Conservation (phyloP, 1,140 invertebrate genomes). For the Adelges cooleyi region DNA sequence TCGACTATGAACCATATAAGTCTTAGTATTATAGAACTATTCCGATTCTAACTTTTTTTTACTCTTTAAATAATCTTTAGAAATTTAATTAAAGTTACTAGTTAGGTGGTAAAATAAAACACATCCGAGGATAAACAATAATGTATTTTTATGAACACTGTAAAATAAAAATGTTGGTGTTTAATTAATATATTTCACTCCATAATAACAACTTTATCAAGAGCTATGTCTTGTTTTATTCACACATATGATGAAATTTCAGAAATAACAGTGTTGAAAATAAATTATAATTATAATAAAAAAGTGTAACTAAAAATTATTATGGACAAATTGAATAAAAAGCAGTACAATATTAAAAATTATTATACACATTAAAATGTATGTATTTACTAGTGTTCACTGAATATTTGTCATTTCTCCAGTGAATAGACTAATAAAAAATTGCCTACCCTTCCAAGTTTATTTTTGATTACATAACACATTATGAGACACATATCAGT, state of each 20-base stretch:
- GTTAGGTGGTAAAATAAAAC: too few relatives aligned
- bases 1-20: too few relatives aligned
- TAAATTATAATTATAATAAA: conserved; percentile 6
- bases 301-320: conserved; percentile 8
- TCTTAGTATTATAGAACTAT: too few relatives aligned
- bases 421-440: conserved; percentile 22
- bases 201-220: too few relatives aligned
- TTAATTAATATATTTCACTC: too few relatives aligned
- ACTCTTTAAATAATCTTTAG: too few relatives aligned
- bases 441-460: conserved; percentile 1
- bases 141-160: too few relatives aligned
- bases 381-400: conserved; percentile 13
- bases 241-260: conserved; percentile 6
- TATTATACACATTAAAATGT: not conserved
- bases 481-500: not conserved
- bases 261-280: not conserved
- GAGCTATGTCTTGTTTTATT: too few relatives aligned
- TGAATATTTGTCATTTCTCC: conserved; percentile 13
- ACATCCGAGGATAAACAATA: too few relatives aligned
- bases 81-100: too few relatives aligned
- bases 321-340: conserved; percentile 19
- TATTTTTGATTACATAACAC: not conserved
- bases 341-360: conserved; percentile 20
- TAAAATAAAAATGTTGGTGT: too few relatives aligned
- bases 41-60: too few relatives aligned